Conservation (phyloP, 1,140 invertebrate species). For the Teleopsis dalmanni region DNA sequence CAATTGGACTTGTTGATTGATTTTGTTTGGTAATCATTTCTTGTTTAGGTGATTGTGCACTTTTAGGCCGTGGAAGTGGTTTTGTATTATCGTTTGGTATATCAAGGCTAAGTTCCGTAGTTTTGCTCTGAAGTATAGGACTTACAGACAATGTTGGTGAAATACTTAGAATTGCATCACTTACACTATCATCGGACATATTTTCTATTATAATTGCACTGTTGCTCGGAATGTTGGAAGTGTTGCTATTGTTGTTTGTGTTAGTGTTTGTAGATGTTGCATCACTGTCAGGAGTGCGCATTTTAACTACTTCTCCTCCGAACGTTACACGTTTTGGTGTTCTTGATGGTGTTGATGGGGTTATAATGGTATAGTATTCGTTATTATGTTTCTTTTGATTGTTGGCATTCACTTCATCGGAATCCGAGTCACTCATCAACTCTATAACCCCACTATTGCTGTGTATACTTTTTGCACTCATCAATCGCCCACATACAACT, state of each 20-base stretch:
- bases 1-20: background rate
- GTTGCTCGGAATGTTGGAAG: background rate
- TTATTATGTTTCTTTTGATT: slow-evolving; percentile 1
- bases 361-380: slow-evolving; percentile 12
- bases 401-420: slow-evolving; percentile 26
- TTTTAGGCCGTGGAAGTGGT: slow-evolving; percentile 19
- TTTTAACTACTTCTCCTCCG: slow-evolving; percentile 73
- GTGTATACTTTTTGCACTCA: slow-evolving; percentile 17
- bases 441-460: slow-evolving; percentile 47
- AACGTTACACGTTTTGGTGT: slow-evolving; percentile 63
- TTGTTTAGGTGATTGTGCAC: no score
- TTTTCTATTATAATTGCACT: background rate
- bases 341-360: slow-evolving; percentile 41
- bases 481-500: slow-evolving; percentile 24
- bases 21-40: no score
- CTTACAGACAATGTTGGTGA: slow-evolving; percentile 6
- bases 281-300: slow-evolving; percentile 74
- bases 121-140: slow-evolving; percentile 11
- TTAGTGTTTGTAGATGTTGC: slow-evolving; percentile 37
- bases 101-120: slow-evolving; percentile 24
- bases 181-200: background rate
- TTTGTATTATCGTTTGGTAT: slow-evolving; percentile 39
- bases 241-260: slow-evolving; percentile 18
- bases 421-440: slow-evolving; percentile 51
- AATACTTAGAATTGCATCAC: slow-evolving; percentile 2